Conservation (phyloP, 2,113 vertebrate genomes). For the Coturnix japonica region DNA sequence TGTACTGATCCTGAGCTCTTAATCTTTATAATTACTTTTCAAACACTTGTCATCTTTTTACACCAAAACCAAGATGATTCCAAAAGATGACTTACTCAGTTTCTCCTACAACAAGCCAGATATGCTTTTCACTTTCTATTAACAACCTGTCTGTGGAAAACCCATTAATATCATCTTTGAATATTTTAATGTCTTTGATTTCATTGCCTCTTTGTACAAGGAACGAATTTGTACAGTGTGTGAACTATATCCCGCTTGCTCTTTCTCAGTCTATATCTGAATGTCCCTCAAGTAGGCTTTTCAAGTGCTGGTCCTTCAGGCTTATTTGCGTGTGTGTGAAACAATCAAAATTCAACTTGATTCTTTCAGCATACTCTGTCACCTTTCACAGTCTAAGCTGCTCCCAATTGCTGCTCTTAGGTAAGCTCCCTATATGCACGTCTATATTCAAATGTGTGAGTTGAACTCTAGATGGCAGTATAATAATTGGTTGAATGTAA, state of each 20-base stretch:
- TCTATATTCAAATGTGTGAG: background rate
- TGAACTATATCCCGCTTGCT: background rate
- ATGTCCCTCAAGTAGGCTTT: background rate
- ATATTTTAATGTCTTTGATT: background rate
- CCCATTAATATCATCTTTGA: background rate
- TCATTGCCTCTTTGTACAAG: background rate
- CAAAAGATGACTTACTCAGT: background rate
- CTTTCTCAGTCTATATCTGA: background rate
- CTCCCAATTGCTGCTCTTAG: background rate
- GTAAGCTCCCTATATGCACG: background rate
- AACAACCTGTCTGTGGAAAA: background rate
- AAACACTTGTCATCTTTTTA: background rate
- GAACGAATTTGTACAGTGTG: background rate
- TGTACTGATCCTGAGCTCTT: background rate
- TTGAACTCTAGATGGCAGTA: constrained; percentile 38
- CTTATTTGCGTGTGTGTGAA: background rate
- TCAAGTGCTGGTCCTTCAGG: background rate
- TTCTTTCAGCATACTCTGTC: background rate
- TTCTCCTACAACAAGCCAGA: background rate
- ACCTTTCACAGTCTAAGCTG: background rate
- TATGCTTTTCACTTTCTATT: background rate
- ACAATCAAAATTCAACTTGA: background rate
- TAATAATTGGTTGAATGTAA: background rate
- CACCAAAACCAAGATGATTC: background rate
- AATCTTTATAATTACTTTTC: background rate